These are phyloP conservation scores for Glossosoma conforme DNA, from an alignment of 1,140 invertebrate genomes.

Conservation along the genomic window DNA sequence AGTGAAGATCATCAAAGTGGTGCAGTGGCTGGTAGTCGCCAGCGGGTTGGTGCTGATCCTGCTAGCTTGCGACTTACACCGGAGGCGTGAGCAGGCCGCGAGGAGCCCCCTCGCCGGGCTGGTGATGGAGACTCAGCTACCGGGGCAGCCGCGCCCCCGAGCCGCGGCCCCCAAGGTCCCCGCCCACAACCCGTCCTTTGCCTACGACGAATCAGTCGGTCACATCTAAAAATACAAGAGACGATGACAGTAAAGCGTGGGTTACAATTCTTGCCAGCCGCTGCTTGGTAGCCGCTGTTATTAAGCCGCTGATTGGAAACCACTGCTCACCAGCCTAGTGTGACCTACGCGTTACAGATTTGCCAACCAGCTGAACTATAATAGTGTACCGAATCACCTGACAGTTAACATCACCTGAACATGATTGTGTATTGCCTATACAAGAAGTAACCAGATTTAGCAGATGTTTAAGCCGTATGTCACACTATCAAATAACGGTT, in stretches of 20 bases:
- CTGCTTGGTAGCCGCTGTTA: too few species aligned
- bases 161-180: not conserved
- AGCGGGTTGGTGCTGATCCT: slow-evolving; percentile 32
- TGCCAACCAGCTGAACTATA: too few species aligned
- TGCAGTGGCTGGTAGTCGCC: slow-evolving; percentile 40
- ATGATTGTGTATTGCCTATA: too few species aligned
- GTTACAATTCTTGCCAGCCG: not conserved
- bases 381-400: too few species aligned
- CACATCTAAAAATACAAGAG: not conserved
- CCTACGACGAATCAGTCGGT: not conserved
- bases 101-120: slow-evolving; percentile 30
- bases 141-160: not conserved
- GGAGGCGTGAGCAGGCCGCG: slow-evolving; percentile 19
- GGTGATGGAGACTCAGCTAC: slow-evolving; percentile 28
- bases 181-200: not conserved
- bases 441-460: too few species aligned
- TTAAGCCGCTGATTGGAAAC: too few species aligned
- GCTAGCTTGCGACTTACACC: slow-evolving; percentile 21
- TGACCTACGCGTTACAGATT: too few species aligned
- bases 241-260: not conserved
- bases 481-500: too few species aligned
- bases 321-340: too few species aligned
- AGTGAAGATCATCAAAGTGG: slow-evolving; percentile 37
- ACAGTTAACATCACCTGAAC: too few species aligned
- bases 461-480: too few species aligned